These are phyloP conservation scores for Drosophila imparisetae DNA, from an alignment of 2,888 invertebrate species.

Conservation along the genomic window DNA sequence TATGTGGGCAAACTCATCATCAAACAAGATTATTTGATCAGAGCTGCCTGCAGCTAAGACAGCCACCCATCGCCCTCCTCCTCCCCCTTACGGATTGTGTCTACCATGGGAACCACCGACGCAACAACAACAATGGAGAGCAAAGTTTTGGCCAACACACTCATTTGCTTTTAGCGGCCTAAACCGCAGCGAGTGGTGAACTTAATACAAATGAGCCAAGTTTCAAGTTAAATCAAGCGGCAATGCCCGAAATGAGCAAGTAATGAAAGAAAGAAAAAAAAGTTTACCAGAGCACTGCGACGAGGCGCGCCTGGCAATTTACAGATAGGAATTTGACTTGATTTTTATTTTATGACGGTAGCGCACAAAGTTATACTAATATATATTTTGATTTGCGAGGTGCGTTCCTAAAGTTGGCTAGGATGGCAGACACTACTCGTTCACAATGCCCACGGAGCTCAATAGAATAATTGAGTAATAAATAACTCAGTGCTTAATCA, in stretches of 20 bases:
- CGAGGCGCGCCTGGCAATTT: constrained; percentile 40
- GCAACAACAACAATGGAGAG: constrained; percentile 27
- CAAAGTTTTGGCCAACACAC: constrained; percentile 68
- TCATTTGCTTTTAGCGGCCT: constrained; percentile 75
- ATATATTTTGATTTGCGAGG: constrained; percentile 12
- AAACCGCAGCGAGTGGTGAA: constrained; percentile 59
- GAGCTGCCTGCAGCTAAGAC: constrained; percentile 58
- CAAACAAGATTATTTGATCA: constrained; percentile 81
- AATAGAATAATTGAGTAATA: not conserved
- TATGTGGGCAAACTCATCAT: constrained; percentile 73
- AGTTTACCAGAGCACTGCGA: constrained; percentile 20
- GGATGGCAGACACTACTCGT: not conserved
- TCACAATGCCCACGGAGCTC: not conserved
- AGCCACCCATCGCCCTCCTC: constrained; percentile 24
- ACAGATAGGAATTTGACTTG: constrained; percentile 62
- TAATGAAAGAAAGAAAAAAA: constrained; percentile 16
- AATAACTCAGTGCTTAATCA: not conserved
- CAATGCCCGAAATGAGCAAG: constrained; percentile 53
- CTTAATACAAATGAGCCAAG: constrained; percentile 79
- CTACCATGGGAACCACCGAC: constrained; percentile 14
- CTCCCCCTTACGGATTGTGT: not conserved
- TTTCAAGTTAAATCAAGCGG: constrained; percentile 79
- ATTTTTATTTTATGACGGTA: constrained; percentile 63
- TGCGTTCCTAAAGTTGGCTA: constrained; percentile 12
- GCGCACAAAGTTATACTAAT: not conserved